phyloP scores from a whole-genome alignment of 2,888 invertebrate genomes.

The Drosophila algonquin region DNA sequence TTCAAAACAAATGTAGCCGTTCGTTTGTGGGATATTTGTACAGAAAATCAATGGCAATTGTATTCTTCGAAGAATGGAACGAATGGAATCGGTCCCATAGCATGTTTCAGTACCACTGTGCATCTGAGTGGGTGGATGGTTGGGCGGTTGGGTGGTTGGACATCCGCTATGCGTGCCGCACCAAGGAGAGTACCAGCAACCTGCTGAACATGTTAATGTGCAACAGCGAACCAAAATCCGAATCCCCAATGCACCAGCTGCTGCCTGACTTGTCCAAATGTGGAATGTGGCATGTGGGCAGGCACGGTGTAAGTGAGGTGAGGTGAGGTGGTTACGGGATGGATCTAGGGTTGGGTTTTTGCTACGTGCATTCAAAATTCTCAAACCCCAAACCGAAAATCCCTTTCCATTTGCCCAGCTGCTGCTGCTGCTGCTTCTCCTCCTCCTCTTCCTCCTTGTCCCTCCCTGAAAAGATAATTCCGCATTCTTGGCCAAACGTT shows the following conservation, averaged over 20 bases:
- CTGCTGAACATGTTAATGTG: conserved; percentile 73
- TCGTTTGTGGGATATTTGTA: neutral
- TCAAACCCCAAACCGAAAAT: conserved; percentile 10
- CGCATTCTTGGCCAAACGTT: conserved; percentile 58
- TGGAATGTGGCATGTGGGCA: neutral
- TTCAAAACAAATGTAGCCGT: neutral
- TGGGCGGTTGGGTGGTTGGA: conserved; percentile 23
- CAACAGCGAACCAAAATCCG: conserved; percentile 41
- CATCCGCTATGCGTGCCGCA: conserved; percentile 56
- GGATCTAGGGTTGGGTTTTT: conserved; percentile 28
- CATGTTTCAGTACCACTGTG: conserved; percentile 42
- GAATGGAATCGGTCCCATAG: too few relatives aligned
- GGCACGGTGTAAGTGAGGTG: too few relatives aligned
- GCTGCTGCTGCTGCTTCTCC: conserved; percentile 11
- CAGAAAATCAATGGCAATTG: neutral
- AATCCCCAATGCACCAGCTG: conserved; percentile 39
- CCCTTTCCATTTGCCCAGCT: conserved; percentile 45
- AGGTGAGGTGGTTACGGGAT: neutral
- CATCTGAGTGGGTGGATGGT: neutral
- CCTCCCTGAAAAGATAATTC: conserved; percentile 56
- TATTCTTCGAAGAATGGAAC: too few relatives aligned
- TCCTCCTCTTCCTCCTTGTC: neutral
- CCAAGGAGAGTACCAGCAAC: conserved; percentile 44
- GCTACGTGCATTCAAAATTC: conserved; percentile 35
- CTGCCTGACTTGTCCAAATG: conserved; percentile 27